These are phyloP conservation scores for Augochlorella aurata DNA, from an alignment of 2,888 invertebrate genomes.

Conservation along the genomic window DNA sequence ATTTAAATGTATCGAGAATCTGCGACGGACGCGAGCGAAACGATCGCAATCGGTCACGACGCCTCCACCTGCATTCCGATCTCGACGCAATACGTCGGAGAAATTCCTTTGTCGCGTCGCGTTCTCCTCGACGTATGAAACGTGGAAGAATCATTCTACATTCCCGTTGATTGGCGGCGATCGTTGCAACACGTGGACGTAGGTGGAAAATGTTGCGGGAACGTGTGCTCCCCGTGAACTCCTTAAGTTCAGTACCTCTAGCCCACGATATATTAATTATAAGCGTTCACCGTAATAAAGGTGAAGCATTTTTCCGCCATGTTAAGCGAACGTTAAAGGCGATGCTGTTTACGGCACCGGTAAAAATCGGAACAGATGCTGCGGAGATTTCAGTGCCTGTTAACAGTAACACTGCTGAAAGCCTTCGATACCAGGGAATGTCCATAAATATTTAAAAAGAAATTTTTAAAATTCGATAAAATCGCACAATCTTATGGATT, in stretches of 20 bases:
- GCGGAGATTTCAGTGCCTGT: background rate
- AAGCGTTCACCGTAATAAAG: conserved; percentile 2
- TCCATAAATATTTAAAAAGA: too few relatives aligned
- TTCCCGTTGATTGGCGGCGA: conserved; percentile 34
- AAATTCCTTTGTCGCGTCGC: conserved; percentile 54
- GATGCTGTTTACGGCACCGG: too few relatives aligned
- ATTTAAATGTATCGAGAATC: conserved; percentile 74
- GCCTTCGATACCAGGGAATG: background rate
- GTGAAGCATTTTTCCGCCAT: background rate
- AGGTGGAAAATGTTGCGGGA: conserved; percentile 47
- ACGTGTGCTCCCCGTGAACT: conserved; percentile 7
- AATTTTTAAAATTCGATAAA: too few relatives aligned
- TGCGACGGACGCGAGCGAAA: conserved; percentile 59
- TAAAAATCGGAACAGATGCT: too few relatives aligned
- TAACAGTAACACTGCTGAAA: background rate
- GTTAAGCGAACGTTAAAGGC: background rate
- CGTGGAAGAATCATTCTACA: conserved; percentile 38
- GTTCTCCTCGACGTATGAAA: conserved; percentile 36
- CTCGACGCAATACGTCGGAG: conserved; percentile 54
- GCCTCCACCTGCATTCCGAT: conserved; percentile 62
- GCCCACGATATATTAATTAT: conserved; percentile 3
- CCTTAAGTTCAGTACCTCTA: background rate
- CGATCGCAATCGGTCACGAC: conserved; percentile 70
- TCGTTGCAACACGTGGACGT: conserved; percentile 44
- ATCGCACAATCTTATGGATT: too few relatives aligned